Evolutionary conservation across 2,888 invertebrate genomes (phyloP), one percentile per base, ranked within the genome.

Genomic region (Drosophila kuntzei): DNA sequence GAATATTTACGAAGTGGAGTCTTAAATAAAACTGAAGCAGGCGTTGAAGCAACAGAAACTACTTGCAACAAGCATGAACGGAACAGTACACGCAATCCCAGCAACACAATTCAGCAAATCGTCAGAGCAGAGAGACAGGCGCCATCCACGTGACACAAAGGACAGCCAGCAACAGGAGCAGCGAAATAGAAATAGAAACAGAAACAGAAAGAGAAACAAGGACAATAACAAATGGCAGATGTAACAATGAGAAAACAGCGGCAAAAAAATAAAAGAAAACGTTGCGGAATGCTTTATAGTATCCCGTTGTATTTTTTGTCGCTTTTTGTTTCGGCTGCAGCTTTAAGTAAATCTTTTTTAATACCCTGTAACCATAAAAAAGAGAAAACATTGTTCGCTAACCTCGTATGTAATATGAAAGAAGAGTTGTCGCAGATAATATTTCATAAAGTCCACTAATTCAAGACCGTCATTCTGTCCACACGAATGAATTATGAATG

Each of bases 201-300:
- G 39, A 51, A 67, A 44, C 67, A 68, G 58, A 37, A 27, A 39
- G 18, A 32, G 12, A 63, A 18, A 16, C 57, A 55, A 58, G 68
- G 59, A 74, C 66, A 64, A 70, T 73, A 79, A 79, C 69, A 88
- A 83, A 76, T 80, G 67, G 59, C 64, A 49, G 59, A 41, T 54
- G 67, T 76, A 77, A 71, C 71, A 83, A 86, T 79, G 65, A 60
- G 32, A 80, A 50, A 58, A 32, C 50, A 44, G 32, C 16, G 22
- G 44, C 46, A 55, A 14, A 58, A 54, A 61, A 64, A 66, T 27
- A 53, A 67, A 82, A 65, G 29, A 65, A 77, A 77, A 59, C 65
- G 61, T 67, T 57, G 67, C 68, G 78, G 64, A 84, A 83, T 83
- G 87, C 87, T 87, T 83, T 83, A 87, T 87, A 80, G 80, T 73